Evolutionary conservation across 2,888 invertebrate species (phyloP).

Genomic region (Anoplius nigerrimus): DNA sequence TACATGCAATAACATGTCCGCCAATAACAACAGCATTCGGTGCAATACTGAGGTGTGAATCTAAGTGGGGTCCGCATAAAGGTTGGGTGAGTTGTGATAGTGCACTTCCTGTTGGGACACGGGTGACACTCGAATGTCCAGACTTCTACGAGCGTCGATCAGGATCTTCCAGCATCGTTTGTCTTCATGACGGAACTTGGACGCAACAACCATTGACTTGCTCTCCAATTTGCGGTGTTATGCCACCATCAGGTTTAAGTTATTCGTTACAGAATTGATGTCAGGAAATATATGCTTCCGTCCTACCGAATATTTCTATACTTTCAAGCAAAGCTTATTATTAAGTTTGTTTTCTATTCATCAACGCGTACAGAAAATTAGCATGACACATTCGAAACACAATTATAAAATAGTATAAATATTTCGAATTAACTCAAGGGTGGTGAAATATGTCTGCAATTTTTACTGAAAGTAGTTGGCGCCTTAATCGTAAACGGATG

Average conservation of each 20-base stretch:
- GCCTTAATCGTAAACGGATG: slow-evolving; percentile 74
- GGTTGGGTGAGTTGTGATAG: slow-evolving; percentile 67
- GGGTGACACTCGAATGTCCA: slow-evolving; percentile 68
- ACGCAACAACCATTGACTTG: slow-evolving; percentile 70
- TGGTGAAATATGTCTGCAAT: no score
- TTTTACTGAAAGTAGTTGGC: slow-evolving; percentile 32
- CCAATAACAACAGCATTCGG: slow-evolving; percentile 45
- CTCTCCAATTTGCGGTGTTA: slow-evolving; percentile 66
- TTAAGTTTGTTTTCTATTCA: no score
- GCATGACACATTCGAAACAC: no score
- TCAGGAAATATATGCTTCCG: neutral
- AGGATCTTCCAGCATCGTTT: slow-evolving; percentile 61
- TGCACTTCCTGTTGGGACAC: slow-evolving; percentile 67
- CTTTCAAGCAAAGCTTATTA: no score
- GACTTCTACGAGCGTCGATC: slow-evolving; percentile 66
- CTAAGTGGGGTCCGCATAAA: slow-evolving; percentile 56
- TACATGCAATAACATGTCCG: slow-evolving; percentile 54
- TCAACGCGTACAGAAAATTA: no score
- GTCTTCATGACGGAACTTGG: slow-evolving; percentile 74
- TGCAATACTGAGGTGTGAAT: slow-evolving; percentile 61
- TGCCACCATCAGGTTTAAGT: slow-evolving; percentile 46
- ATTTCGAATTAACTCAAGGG: no score
- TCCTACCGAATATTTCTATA: no score
- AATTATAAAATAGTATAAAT: no score
- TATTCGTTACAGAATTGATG: neutral